A percentile compares a stretch with the other conserved stretches of the same genome.
These are phyloP conservation scores for Trichonephila inaurata DNA, from an alignment of 1,140 invertebrate genomes.

Conservation along the genomic window DNA sequence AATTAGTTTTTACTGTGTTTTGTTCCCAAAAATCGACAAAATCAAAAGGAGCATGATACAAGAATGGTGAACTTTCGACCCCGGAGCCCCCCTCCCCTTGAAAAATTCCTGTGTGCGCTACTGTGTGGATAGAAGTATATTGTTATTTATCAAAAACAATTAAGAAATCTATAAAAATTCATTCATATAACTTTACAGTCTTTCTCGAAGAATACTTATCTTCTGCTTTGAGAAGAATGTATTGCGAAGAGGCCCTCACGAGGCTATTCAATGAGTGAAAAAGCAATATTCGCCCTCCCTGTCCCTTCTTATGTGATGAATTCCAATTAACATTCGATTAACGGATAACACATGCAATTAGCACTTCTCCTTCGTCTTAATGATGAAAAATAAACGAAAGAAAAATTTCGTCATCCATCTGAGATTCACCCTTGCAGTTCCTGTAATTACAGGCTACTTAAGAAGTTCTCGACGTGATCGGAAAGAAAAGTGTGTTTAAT, in stretches of 20 bases:
- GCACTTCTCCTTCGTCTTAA: background rate
- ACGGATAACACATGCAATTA: background rate
- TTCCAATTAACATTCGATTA: conserved; percentile 35
- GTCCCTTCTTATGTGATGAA: background rate
- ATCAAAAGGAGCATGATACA: no score
- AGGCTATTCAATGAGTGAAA: background rate
- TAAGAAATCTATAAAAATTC: no score
- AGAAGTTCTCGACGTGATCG: background rate
- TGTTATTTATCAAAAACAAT: no score
- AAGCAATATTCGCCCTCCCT: background rate
- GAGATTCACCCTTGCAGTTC: conserved; percentile 4
- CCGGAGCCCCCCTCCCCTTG: no score
- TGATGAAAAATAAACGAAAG: background rate
- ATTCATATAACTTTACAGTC: no score
- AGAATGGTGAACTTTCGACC: no score
- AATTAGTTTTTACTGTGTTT: no score
- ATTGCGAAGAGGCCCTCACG: background rate
- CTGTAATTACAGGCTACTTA: conserved; percentile 7
- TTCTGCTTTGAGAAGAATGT: background rate
- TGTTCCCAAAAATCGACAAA: no score
- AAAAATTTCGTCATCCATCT: background rate
- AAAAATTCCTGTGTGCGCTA: no score
- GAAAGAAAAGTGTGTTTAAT: background rate
- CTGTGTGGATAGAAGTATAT: no score
- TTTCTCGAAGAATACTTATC: background rate